Percentiles rank a stretch among this genome's conserved stretches.
Conservation (phyloP, 2,888 invertebrate genomes). For the Ceriagrion tenellum region DNA sequence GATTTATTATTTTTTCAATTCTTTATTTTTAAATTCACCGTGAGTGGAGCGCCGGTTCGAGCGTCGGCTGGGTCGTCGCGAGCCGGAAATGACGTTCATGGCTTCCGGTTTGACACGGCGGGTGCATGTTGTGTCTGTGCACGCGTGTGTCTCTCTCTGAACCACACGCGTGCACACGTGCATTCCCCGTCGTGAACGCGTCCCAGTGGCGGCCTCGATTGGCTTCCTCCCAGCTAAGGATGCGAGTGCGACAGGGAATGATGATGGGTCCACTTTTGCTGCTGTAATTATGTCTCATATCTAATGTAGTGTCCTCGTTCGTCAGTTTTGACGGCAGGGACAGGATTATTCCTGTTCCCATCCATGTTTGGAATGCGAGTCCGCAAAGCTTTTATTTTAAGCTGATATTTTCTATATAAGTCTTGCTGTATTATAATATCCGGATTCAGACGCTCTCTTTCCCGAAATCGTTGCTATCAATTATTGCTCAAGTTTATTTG, state of each 20-base stretch:
- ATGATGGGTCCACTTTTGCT: neutral
- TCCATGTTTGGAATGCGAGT: too few species aligned
- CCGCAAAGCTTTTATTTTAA: too few species aligned
- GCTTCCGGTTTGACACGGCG: slow-evolving; percentile 49
- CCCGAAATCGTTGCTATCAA: too few species aligned
- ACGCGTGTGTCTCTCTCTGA: neutral
- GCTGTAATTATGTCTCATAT: neutral
- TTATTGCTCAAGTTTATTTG: too few species aligned
- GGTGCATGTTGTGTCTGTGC: slow-evolving; percentile 4
- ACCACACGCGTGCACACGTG: neutral
- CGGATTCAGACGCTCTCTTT: too few species aligned
- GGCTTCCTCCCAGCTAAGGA: neutral
- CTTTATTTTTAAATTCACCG: slow-evolving; percentile 50
- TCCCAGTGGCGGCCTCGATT: neutral
- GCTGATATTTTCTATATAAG: too few species aligned
- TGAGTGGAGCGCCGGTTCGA: slow-evolving; percentile 15
- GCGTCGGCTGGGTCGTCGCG: neutral
- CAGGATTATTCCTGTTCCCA: too few species aligned
- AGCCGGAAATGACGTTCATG: slow-evolving; percentile 55
- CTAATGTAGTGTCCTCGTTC: neutral
- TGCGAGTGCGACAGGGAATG: neutral
- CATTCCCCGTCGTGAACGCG: slow-evolving; percentile 10
- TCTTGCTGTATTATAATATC: too few species aligned
- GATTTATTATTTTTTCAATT: neutral
- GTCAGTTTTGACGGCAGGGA: too few species aligned